Evolutionary conservation across 2,113 vertebrate species (phyloP).

Genomic region (Verasper variegatus): DNA sequence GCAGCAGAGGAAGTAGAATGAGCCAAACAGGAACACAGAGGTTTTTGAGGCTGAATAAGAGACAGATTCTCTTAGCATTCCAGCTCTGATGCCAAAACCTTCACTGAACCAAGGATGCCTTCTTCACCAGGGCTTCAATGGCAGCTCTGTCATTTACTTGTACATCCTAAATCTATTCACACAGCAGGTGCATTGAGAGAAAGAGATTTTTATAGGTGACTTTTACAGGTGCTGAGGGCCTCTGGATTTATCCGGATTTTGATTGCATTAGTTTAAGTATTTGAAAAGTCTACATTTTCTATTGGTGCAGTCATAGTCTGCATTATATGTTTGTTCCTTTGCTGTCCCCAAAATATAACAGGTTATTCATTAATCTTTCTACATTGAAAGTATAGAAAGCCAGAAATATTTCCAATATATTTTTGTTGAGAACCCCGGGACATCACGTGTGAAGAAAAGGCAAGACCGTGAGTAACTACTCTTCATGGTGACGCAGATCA

Average conservation of each 20-base stretch:
- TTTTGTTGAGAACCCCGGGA: no score
- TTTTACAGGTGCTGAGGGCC: conserved; percentile 57
- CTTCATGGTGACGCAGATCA: no score
- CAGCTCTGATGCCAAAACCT: conserved; percentile 71
- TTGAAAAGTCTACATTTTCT: conserved; percentile 11
- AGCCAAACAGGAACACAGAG: conserved; percentile 80
- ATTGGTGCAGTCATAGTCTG: background rate
- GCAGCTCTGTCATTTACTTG: conserved; percentile 71
- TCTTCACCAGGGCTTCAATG: conserved; percentile 73
- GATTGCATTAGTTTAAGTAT: conserved; percentile 11
- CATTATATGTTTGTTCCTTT: background rate
- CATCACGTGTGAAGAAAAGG: no score
- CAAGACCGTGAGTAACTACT: no score
- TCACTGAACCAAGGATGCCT: conserved; percentile 70
- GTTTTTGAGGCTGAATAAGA: conserved; percentile 72
- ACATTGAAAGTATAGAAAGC: background rate
- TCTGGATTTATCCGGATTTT: conserved; percentile 36
- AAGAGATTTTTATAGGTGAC: conserved; percentile 69
- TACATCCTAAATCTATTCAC: conserved; percentile 68
- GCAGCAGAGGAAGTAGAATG: conserved; percentile 74
- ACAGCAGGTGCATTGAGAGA: conserved; percentile 72
- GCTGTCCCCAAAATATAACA: background rate
- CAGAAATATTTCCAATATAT: no score
- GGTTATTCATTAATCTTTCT: background rate
- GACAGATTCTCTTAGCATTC: conserved; percentile 69